Percentiles rank a stretch among this genome's conserved stretches.
Evolutionary conservation across 2,113 vertebrate species (phyloP).

Genomic region (Dipodomys spectabilis): DNA sequence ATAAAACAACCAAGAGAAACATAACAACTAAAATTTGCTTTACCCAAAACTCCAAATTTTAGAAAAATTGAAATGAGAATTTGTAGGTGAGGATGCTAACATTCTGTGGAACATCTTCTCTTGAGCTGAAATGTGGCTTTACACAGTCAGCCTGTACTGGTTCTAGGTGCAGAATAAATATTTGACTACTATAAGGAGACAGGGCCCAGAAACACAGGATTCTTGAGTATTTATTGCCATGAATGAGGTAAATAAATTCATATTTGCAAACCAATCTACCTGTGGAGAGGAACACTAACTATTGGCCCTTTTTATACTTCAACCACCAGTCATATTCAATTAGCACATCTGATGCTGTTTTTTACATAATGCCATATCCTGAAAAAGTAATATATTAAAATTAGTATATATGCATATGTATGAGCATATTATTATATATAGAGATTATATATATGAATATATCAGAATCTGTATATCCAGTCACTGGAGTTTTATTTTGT

Average conservation of each 20-base stretch:
- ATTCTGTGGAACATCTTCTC: neutral
- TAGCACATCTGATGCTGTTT: neutral
- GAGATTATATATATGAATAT: too few relatives aligned
- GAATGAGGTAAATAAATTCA: neutral
- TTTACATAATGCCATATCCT: neutral
- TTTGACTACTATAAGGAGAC: neutral
- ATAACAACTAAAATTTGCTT: neutral
- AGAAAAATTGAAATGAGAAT: too few relatives aligned
- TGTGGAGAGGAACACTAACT: neutral
- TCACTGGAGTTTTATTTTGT: neutral
- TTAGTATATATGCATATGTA: neutral
- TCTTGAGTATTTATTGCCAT: neutral
- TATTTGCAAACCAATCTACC: neutral
- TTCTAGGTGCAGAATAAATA: neutral
- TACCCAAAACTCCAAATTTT: neutral
- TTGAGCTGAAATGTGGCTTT: neutral
- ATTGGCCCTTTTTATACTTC: neutral
- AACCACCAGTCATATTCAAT: neutral
- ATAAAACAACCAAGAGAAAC: neutral
- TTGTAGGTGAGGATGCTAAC: neutral
- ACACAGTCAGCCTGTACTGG: neutral
- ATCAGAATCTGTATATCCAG: neutral
- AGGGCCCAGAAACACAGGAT: neutral
- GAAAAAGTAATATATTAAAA: neutral
- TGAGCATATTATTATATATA: too few relatives aligned